Evolutionary conservation across 2,888 invertebrate genomes (phyloP).

Genomic region (Beris morrisii): DNA sequence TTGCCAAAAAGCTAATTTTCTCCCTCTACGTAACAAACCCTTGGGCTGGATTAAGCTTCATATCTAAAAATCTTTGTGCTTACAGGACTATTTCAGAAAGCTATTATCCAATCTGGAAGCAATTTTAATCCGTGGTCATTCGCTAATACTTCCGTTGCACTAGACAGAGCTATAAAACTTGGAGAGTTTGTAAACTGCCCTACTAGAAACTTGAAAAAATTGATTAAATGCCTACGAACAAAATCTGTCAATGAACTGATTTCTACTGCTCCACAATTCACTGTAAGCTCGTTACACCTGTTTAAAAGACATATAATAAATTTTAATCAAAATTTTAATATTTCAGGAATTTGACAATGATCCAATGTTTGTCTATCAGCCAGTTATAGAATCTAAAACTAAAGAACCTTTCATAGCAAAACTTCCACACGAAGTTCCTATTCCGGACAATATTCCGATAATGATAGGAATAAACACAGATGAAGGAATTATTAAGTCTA

Average conservation of each 20-base stretch:
- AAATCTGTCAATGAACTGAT: slow-evolving; percentile 64
- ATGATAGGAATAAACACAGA: slow-evolving; percentile 73
- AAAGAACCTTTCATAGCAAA: slow-evolving; percentile 70
- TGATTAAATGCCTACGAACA: slow-evolving; percentile 63
- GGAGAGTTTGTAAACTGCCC: slow-evolving; percentile 62
- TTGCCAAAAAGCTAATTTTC: too few relatives aligned
- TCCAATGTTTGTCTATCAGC: slow-evolving; percentile 79
- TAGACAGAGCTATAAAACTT: slow-evolving; percentile 60
- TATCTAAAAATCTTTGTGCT: too few relatives aligned
- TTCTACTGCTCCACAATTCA: slow-evolving; percentile 41
- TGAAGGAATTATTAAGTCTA: slow-evolving; percentile 72
- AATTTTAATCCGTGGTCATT: slow-evolving; percentile 64
- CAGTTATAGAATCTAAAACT: slow-evolving; percentile 70
- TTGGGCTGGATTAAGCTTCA: too few relatives aligned
- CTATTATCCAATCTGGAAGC: slow-evolving; percentile 70
- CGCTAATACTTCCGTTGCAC: slow-evolving; percentile 59
- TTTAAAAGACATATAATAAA: too few relatives aligned
- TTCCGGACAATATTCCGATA: slow-evolving; percentile 62
- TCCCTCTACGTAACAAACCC: too few relatives aligned
- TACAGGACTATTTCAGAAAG: slow-evolving; percentile 67
- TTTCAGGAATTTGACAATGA: slow-evolving; percentile 72
- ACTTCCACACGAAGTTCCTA: slow-evolving; percentile 59
- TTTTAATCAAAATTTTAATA: too few relatives aligned
- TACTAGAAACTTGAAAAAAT: slow-evolving; percentile 55
- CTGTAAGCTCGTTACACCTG: neutral